phyloP scores from a whole-genome alignment of 2,888 invertebrate genomes.

The Leptura quadrifasciata region DNA sequence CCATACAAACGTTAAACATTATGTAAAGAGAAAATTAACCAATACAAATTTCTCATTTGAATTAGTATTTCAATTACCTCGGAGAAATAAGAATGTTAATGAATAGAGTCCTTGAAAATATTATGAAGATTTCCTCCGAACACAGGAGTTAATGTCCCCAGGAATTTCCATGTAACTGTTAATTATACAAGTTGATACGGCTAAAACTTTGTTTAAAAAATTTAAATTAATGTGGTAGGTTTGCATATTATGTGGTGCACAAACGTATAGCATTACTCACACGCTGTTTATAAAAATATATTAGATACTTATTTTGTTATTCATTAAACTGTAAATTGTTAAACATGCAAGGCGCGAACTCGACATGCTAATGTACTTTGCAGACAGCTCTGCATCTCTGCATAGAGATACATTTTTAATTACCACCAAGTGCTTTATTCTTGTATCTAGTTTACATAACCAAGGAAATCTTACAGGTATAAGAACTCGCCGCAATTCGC shows the following conservation, averaged over 20 bases:
- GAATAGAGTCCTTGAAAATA: too few species aligned
- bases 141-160: too few species aligned
- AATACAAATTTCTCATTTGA: too few species aligned
- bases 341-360: conserved; percentile 21
- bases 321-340: conserved; percentile 27
- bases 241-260: neutral
- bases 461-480: neutral
- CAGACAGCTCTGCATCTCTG: conserved; percentile 23
- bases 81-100: too few species aligned
- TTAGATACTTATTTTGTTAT: conserved; percentile 19
- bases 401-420: conserved; percentile 23
- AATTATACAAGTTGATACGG: neutral
- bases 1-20: too few species aligned
- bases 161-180: neutral
- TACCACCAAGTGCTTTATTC: conserved; percentile 11
- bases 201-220: neutral
- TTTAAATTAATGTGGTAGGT: neutral
- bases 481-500: neutral
- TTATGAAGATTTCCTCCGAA: too few species aligned
- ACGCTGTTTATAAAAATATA: conserved; percentile 7
- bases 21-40: too few species aligned
- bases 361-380: conserved; percentile 12
- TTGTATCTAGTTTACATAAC: neutral
- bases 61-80: too few species aligned
- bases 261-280: neutral